Evolutionary conservation across 2,797 vertebrate species (phyloP).

Genomic region (Chrosomus eos): DNA sequence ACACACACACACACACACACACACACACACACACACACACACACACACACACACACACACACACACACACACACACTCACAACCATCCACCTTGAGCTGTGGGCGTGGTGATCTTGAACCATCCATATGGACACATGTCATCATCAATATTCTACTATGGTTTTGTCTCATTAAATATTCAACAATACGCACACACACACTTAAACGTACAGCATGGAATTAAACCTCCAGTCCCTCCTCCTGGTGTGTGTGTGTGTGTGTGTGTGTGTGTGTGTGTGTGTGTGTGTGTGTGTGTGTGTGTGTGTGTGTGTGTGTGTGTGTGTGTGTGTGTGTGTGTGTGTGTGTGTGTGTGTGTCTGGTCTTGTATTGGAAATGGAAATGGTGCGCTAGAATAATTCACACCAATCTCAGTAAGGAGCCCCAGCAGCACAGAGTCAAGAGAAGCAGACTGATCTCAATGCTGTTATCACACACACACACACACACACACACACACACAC

Average conservation of each 20-base stretch:
- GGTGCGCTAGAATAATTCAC: conserved; percentile 39
- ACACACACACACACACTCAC: conserved; percentile 18
- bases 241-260: conserved; percentile 22
- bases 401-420: conserved; percentile 65
- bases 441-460: conserved; percentile 71
- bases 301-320: conserved; percentile 10
- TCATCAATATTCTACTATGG: conserved; percentile 72
- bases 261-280: conserved; percentile 15
- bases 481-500: conserved; percentile 62
- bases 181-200: conserved; percentile 42
- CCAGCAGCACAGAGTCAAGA: conserved; percentile 68
- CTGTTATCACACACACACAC: conserved; percentile 63
- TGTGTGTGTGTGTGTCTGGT: conserved; percentile 36
- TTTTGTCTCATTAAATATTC: conserved; percentile 72
- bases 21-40: conserved; percentile 45
- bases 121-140: conserved; percentile 72
- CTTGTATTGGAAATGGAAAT: conserved; percentile 35
- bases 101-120: conserved; percentile 53
- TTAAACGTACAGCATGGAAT: conserved; percentile 47
- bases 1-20: conserved; percentile 28
- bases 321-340: conserved; percentile 28
- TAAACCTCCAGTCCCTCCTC: conserved; percentile 30
- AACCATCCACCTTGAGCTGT: conserved; percentile 41
- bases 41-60: not conserved
- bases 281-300: conserved; percentile 33